These are phyloP conservation scores for Monomorium pharaonis DNA, from an alignment of 1,140 invertebrate genomes.

Conservation along the genomic window DNA sequence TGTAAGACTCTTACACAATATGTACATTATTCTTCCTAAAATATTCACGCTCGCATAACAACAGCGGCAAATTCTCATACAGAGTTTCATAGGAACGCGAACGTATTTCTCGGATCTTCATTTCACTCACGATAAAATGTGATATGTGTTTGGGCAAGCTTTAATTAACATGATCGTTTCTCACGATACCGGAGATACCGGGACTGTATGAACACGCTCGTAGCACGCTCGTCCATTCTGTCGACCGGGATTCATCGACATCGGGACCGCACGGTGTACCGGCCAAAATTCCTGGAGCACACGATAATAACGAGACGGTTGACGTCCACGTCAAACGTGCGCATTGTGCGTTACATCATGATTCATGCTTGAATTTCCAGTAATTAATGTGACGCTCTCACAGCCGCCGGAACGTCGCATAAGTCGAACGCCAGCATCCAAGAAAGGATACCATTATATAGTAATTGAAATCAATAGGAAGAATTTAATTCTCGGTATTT, in stretches of 20 bases:
- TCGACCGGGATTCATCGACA: conserved; percentile 25
- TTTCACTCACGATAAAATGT: neutral
- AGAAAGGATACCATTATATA: too few relatives aligned
- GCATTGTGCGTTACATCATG: conserved; percentile 34
- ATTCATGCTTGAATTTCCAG: conserved; percentile 42
- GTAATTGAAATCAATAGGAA: neutral
- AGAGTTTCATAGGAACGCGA: neutral
- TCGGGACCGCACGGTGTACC: neutral
- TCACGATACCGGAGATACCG: neutral
- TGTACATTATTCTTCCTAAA: neutral
- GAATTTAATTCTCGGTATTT: neutral
- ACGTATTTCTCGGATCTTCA: neutral
- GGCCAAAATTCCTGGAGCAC: conserved; percentile 34
- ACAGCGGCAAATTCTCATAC: neutral
- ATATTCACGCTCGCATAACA: neutral
- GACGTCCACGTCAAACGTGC: conserved; percentile 13
- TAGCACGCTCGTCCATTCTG: neutral
- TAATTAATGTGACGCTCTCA: conserved; percentile 36
- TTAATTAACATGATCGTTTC: conserved; percentile 26
- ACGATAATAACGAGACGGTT: conserved; percentile 22
- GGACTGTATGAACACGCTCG: neutral
- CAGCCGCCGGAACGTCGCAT: neutral
- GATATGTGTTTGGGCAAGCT: neutral
- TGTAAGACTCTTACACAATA: neutral
- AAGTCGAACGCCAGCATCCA: neutral